Evolutionary conservation across 2,113 vertebrate genomes (phyloP), one percentile per base, ranked within the genome.

Genomic region (Numenius arquata): DNA sequence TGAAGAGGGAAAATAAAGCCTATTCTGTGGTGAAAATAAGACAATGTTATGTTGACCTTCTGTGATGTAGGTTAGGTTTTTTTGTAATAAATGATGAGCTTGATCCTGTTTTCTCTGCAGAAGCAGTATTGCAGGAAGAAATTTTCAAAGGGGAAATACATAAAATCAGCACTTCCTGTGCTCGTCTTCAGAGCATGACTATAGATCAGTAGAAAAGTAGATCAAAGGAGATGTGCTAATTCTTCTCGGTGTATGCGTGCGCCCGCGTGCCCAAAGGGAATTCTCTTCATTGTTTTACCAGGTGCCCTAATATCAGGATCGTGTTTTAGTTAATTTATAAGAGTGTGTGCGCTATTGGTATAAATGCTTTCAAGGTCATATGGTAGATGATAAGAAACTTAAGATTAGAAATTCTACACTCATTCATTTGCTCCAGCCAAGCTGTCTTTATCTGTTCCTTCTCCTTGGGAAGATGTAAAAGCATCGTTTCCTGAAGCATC

Each of bases 211-310:
- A 56, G 85, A 86, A 71, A 67, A 88, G 73, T 4, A 96, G 86
- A 93, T 94, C 90, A 94, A 72, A 95, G 88, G 83, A 78, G 73
- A 45, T 62, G 66, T 41, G 23, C 52, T 90, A 78, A 87, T 91
- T 92, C 71, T 59, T 95, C 56, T 71, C 2, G 1, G 73, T 32
- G 10, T 43, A 21, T 27, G 38, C 0, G 0, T 74, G 43, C 0
- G 0, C 59, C 52, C 5, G 4, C 5, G 2, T n/a, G 61, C 83
- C 86, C 73, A 50, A 61, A 93, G 66, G 79, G 92, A 90, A 75
- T 81, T 93, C 25, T 91, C 53, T 68, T 52, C 12, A 34, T 56
- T 77, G 27, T 80, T 83, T 86, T 67, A 59, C 40, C 41, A 93
- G 88, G 73, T 93, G 45, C 58, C 11, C 48, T 87, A 73, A 85